Conservation (phyloP, 1,140 invertebrate genomes). For the Hyphantria cunea region DNA sequence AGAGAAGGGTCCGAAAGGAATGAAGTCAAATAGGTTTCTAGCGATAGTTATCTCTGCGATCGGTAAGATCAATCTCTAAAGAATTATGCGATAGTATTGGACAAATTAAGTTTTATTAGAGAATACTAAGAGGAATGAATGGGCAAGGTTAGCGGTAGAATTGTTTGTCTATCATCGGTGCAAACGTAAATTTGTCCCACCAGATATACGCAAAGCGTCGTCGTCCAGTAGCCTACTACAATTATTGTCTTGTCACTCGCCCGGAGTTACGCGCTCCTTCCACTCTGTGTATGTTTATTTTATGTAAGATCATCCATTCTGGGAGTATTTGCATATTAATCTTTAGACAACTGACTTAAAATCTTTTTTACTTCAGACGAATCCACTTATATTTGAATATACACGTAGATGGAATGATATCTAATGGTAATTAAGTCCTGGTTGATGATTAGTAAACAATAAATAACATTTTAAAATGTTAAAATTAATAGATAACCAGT, state of each 20-base stretch:
- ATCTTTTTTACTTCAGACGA: background rate
- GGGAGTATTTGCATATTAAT: constrained; percentile 37
- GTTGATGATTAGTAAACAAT: constrained; percentile 5
- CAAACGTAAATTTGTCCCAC: constrained; percentile 63
- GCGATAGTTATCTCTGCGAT: constrained; percentile 8
- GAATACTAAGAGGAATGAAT: constrained; percentile 41
- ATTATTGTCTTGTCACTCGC: constrained; percentile 72
- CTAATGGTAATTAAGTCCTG: no score
- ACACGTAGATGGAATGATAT: no score
- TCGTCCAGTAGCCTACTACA: constrained; percentile 44
- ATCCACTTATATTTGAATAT: no score
- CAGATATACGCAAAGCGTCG: constrained; percentile 49
- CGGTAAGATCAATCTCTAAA: constrained; percentile 11
- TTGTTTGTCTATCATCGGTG: constrained; percentile 56
- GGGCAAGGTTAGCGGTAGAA: constrained; percentile 41
- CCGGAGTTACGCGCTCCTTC: constrained; percentile 60
- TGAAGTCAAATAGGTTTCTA: no score
- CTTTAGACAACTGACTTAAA: constrained; percentile 3
- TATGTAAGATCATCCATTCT: constrained; percentile 50
- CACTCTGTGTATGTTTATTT: constrained; percentile 50
- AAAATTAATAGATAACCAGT: no score
- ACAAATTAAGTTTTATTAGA: constrained; percentile 56
- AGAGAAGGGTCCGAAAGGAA: no score
- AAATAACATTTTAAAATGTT: no score
- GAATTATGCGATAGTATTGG: constrained; percentile 29